A percentile compares a stretch with the other conserved stretches of the same genome.
Conservation (phyloP, 2,797 vertebrate species). For the Ispidina picta region DNA sequence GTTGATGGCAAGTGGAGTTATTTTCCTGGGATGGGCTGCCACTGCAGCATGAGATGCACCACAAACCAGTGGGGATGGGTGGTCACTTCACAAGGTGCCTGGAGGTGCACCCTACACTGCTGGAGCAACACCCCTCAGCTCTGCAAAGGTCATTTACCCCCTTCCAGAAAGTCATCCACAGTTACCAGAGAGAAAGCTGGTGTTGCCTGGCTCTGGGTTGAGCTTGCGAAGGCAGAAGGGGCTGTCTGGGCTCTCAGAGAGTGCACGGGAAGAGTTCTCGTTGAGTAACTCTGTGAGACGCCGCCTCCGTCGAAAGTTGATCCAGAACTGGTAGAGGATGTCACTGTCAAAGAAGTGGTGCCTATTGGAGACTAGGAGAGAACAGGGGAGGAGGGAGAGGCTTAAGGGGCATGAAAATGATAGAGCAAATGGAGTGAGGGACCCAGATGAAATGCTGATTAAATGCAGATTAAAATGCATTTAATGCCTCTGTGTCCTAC, state of each 20-base stretch:
- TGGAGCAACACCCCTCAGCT: background rate
- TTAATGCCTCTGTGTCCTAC: background rate
- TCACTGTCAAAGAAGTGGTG: constrained; percentile 88
- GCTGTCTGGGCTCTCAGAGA: constrained; percentile 81
- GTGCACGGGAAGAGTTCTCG: constrained; percentile 57
- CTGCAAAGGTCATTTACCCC: rapidly evolving
- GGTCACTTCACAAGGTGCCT: background rate
- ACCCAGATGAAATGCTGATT: background rate
- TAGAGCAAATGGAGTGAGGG: background rate
- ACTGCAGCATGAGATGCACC: background rate
- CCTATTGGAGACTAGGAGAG: constrained; percentile 80
- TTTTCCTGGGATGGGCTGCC: background rate
- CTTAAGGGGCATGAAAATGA: background rate
- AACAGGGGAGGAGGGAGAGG: background rate
- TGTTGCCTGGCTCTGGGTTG: constrained; percentile 64
- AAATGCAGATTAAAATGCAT: background rate
- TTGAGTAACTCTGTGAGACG: constrained; percentile 83
- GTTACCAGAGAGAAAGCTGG: constrained; percentile 84
- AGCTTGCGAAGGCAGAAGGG: constrained; percentile 83
- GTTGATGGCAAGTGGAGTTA: background rate
- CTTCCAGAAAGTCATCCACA: background rate
- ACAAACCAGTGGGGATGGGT: background rate
- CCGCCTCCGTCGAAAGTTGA: constrained; percentile 84
- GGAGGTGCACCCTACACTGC: background rate
- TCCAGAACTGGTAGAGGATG: constrained; percentile 88